These are phyloP conservation scores for Myrmophylax atrothorax DNA, from an alignment of 2,113 vertebrate genomes.

Conservation along the genomic window DNA sequence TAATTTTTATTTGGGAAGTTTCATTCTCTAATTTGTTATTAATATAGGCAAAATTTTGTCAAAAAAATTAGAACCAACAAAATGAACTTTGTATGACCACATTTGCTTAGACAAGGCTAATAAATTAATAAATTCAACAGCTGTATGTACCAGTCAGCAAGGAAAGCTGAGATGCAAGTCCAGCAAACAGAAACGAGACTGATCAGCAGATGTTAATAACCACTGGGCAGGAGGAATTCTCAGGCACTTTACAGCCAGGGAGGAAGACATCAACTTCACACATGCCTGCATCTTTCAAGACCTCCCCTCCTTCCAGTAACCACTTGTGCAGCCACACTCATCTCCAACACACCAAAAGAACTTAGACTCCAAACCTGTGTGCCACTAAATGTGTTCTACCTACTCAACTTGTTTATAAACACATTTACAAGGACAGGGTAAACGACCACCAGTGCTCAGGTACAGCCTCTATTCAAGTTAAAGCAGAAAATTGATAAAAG, in stretches of 20 bases:
- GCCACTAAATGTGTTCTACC: background rate
- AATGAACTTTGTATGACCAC: background rate
- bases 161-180: background rate
- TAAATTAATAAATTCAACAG: background rate
- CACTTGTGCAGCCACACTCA: background rate
- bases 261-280: background rate
- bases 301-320: background rate
- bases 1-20: background rate
- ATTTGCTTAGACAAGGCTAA: background rate
- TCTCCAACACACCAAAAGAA: background rate
- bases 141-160: background rate
- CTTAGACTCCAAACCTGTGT: background rate
- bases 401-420: background rate
- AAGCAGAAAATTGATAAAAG: background rate
- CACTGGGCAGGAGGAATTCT: background rate
- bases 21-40: background rate
- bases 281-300: background rate
- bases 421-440: background rate
- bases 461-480: background rate
- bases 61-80: background rate
- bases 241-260: background rate
- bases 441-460: background rate
- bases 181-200: accelerated
- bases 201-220: background rate
- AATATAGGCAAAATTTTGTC: background rate